phyloP scores from a whole-genome alignment of 2,113 vertebrate genomes.

The Lamprotornis superbus region DNA sequence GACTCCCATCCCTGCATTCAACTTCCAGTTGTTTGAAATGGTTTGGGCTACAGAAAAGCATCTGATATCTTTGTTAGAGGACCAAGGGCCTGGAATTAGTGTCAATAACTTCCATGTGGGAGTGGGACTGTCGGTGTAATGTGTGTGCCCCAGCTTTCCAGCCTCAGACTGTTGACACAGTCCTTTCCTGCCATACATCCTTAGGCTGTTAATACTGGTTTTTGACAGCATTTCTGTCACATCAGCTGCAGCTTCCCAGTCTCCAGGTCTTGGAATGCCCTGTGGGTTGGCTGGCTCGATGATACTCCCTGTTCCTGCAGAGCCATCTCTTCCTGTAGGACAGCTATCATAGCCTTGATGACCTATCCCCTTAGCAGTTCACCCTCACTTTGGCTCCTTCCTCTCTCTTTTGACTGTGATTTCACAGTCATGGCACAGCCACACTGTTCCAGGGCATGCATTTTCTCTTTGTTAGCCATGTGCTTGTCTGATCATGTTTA shows the following conservation, averaged over 20 bases:
- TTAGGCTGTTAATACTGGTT: background rate
- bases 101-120: background rate
- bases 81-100: background rate
- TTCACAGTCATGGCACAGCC: background rate
- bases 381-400: background rate
- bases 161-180: background rate
- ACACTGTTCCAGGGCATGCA: background rate
- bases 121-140: background rate
- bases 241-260: background rate
- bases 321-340: background rate
- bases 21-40: background rate
- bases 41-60: background rate
- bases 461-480: background rate
- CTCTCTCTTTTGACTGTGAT: background rate
- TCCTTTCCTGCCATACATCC: background rate
- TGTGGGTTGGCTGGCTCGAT: background rate
- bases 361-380: background rate
- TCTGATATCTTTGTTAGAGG: background rate
- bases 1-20: background rate
- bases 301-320: background rate
- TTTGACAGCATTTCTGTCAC: background rate
- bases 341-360: background rate
- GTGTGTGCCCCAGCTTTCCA: background rate
- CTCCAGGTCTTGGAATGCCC: background rate
- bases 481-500: background rate